Base-by-base conservation (phyloP, 2,113 vertebrate species). In the Gymnobelideus leadbeateri region DNA sequence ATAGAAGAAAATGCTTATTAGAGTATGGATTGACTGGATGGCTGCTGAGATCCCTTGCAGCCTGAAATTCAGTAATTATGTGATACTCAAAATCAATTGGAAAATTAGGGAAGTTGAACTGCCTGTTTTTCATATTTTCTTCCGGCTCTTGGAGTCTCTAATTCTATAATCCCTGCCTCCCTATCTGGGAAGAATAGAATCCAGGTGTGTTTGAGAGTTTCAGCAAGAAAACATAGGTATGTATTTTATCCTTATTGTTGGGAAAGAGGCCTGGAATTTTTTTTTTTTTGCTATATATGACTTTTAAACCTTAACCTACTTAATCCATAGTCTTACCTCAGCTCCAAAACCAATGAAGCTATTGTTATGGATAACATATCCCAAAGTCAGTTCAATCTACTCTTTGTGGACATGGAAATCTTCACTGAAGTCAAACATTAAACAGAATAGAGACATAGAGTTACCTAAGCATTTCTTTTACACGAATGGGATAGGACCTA, bases 371-470 rank as follows among this genome's bases (percentile, higher is more conserved):
- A 43, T 43, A 84, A 23, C 16, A 84, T 43, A 43, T 43, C n/a
- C 68, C n/a, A 77, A 77, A 96, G 37, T 94, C 77, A 92, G 51
- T 24, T 51, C 51, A 90, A 93, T 95, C 92, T 89, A 52, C 61
- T 94, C 47, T 55, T 94, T 53, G 46, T 5, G 53, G 54, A 68
- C 92, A 92, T 89, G 90, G 10, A 89, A 94, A 43, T 94, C 91
- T 89, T 84, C 11, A 6, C 23, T 21, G n/a, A 43, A 77, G 89
- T 26, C 77, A 90, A 84, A 55, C 2, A n/a, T 57, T 37, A 61
- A 94, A 96, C 31, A 89, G 49, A 77, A 93, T 43, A 23, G 92
- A 24, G 21, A 57, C 77, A 24, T 50, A 91, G 24, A 92, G 6
- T 55, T 84, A 89, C 93, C 61, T 91, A 68, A 5, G 14, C 12